Evolutionary conservation across 2,797 vertebrate species (phyloP).

Genomic region (Sphaeramia orbicularis): DNA sequence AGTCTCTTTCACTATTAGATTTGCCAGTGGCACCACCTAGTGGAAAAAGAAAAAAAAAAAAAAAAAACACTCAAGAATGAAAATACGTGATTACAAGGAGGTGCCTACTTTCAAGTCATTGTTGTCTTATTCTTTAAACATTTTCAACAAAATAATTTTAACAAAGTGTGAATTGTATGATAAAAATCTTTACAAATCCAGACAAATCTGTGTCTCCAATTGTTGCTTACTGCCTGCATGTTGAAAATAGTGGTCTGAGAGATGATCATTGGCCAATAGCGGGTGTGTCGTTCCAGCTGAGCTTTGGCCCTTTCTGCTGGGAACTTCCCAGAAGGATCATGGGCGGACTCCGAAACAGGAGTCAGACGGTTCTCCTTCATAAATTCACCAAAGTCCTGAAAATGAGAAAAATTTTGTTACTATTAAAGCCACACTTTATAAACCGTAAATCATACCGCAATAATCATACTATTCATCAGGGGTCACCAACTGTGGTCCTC

Average conservation of each 20-base stretch:
- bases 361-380: conserved; percentile 99
- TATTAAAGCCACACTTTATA: neutral
- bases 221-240: conserved; percentile 95
- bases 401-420: neutral
- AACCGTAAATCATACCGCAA: too few species aligned
- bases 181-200: neutral
- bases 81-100: neutral
- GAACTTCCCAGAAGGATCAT: conserved; percentile 87
- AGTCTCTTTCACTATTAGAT: conserved; percentile 95
- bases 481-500: too few species aligned
- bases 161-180: neutral
- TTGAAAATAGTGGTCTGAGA: conserved; percentile 99
- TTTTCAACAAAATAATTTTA: too few species aligned
- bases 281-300: conserved; percentile 96
- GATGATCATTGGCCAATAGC: conserved; percentile 99
- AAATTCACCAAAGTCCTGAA: conserved; percentile 99
- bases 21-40: conserved; percentile 97
- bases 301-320: conserved; percentile 93
- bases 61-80: conserved; percentile 8
- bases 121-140: too few species aligned
- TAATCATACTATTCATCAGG: too few species aligned
- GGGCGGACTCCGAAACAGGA: conserved; percentile 91
- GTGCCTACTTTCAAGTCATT: too few species aligned
- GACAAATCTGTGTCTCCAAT: neutral
- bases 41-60: conserved; percentile 11